Percentiles rank a stretch among this genome's conserved stretches.
phyloP scores from a whole-genome alignment of 2,113 vertebrate genomes.

The Chamaetylas fuelleborni region DNA sequence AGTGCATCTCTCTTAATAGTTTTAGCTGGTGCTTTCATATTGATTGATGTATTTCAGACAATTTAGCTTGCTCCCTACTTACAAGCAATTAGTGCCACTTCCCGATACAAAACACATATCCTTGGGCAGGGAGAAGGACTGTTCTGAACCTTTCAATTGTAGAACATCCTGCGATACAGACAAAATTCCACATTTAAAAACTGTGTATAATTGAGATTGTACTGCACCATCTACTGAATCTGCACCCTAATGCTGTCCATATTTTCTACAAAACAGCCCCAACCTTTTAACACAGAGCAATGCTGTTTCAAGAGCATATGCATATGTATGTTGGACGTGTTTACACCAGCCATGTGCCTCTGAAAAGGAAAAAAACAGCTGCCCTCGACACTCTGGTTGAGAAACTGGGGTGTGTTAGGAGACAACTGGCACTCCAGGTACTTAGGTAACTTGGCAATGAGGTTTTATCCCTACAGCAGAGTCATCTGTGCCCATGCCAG shows the following conservation, averaged over 20 bases:
- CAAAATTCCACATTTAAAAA: not conserved
- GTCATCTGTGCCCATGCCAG: not conserved
- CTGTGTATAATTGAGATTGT: not conserved
- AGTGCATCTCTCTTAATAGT: not conserved
- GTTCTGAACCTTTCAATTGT: not conserved
- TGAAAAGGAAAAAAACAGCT: not conserved
- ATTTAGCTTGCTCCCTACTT: slow-evolving; percentile 24
- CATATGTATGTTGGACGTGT: not conserved
- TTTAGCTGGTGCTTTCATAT: slow-evolving; percentile 7
- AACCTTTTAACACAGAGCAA: not conserved
- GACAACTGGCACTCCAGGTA: not conserved
- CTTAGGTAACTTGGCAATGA: not conserved
- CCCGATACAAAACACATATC: not conserved
- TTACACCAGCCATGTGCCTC: not conserved
- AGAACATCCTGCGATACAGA: not conserved
- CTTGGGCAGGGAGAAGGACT: not conserved
- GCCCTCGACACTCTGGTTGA: accelerated
- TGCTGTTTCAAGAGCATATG: not conserved
- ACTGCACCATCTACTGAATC: not conserved
- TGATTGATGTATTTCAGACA: slow-evolving; percentile 50
- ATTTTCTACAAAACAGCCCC: not conserved
- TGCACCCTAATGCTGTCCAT: not conserved
- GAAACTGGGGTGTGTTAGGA: not conserved
- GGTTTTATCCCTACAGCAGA: not conserved
- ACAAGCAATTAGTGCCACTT: slow-evolving; percentile 50